phyloP scores from a whole-genome alignment of 2,888 invertebrate genomes.

The Trachelus tabidus region DNA sequence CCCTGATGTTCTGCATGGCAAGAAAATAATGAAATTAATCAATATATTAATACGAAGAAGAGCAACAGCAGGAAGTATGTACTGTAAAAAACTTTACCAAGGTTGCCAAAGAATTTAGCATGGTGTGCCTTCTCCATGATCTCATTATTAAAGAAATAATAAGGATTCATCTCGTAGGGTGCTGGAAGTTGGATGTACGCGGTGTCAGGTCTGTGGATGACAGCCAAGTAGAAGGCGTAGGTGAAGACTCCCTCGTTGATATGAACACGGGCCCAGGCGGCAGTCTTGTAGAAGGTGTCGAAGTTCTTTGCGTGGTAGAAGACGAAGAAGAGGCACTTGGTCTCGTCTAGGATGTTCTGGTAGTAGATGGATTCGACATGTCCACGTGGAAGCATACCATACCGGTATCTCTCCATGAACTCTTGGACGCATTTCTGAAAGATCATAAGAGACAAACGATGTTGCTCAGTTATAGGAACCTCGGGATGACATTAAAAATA shows the following conservation, averaged over 20 bases:
- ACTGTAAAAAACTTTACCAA: slow-evolving; percentile 28
- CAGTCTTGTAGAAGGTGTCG: slow-evolving; percentile 62
- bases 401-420: slow-evolving; percentile 54
- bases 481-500: background rate
- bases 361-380: slow-evolving; percentile 67
- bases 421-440: slow-evolving; percentile 55
- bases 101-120: slow-evolving; percentile 61
- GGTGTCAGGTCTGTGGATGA: slow-evolving; percentile 72
- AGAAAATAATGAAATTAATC: background rate
- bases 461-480: background rate
- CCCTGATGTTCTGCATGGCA: slow-evolving; percentile 37
- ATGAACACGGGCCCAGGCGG: slow-evolving; percentile 60
- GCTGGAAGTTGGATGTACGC: slow-evolving; percentile 73
- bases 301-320: slow-evolving; percentile 63
- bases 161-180: slow-evolving; percentile 76
- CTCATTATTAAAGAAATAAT: slow-evolving; percentile 73
- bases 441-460: background rate
- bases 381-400: slow-evolving; percentile 68
- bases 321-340: slow-evolving; percentile 53
- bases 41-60: background rate
- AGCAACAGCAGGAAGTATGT: background rate
- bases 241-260: slow-evolving; percentile 69
- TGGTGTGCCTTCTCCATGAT: slow-evolving; percentile 67
- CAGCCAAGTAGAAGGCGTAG: slow-evolving; percentile 73
- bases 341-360: slow-evolving; percentile 49